Evolutionary conservation across 1,140 invertebrate species (phyloP).

Genomic region (Uloborus diversus): DNA sequence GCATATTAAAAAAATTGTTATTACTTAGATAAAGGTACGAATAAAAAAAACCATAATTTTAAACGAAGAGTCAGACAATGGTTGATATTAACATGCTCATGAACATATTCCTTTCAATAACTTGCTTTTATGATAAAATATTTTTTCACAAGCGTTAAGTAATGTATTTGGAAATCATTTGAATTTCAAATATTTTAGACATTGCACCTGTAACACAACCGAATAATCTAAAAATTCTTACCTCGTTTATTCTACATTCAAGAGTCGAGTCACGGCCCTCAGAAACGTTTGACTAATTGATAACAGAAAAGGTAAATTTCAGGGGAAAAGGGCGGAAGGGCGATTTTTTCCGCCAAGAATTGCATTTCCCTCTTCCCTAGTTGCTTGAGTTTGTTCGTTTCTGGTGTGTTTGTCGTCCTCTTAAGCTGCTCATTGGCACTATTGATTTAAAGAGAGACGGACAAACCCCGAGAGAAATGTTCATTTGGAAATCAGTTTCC

Average conservation of each 20-base stretch:
- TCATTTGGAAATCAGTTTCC: constrained; percentile 25
- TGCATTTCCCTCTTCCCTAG: constrained; percentile 2
- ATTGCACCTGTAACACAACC: too few species aligned
- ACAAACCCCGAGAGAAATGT: not conserved
- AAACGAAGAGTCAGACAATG: too few species aligned
- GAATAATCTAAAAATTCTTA: not conserved
- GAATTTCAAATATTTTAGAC: too few species aligned
- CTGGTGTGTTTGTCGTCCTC: constrained; percentile 17
- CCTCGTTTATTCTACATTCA: not conserved
- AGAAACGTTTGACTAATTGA: constrained; percentile 19
- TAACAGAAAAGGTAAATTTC: constrained; percentile 49
- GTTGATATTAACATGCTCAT: too few species aligned
- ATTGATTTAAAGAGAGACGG: constrained; percentile 43
- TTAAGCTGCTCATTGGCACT: constrained; percentile 31
- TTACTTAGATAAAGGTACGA: too few species aligned
- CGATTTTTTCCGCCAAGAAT: constrained; percentile 33
- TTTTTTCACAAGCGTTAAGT: too few species aligned
- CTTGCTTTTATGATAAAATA: too few species aligned
- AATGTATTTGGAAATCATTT: too few species aligned
- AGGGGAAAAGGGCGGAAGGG: not conserved
- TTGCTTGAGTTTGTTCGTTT: constrained; percentile 13
- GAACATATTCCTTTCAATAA: too few species aligned
- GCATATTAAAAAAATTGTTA: too few species aligned
- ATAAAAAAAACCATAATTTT: too few species aligned
- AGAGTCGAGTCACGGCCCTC: constrained; percentile 1